Percentiles rank a stretch among this genome's conserved stretches.
phyloP scores from a whole-genome alignment of 2,113 vertebrate species.

The Dicrurus megarhynchus region DNA sequence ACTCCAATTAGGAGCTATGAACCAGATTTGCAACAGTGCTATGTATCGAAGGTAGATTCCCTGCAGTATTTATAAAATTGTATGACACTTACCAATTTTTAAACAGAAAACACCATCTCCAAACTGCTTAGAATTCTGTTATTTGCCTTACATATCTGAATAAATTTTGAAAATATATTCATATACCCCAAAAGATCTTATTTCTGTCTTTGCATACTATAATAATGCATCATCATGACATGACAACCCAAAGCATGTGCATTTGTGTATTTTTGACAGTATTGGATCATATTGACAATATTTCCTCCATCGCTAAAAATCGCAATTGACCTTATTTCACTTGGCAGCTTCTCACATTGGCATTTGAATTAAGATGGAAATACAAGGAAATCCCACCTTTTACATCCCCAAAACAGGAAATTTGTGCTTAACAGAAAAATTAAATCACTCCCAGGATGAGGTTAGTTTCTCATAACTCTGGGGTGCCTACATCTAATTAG shows the following conservation, averaged over 20 bases:
- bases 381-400: neutral
- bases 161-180: neutral
- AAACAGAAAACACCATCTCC: neutral
- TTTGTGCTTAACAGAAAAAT: neutral
- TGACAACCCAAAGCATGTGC: fast-evolving
- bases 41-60: neutral
- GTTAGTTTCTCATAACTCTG: neutral
- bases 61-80: neutral
- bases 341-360: neutral
- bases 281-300: neutral
- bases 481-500: neutral
- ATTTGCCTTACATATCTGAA: neutral
- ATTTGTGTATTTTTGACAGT: neutral
- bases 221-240: fast-evolving
- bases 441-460: neutral
- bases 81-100: neutral
- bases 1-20: neutral
- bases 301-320: neutral
- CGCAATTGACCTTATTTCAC: neutral
- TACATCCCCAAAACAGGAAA: neutral
- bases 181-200: neutral
- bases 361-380: neutral
- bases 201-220: neutral
- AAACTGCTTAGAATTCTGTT: neutral
- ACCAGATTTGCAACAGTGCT: neutral